phyloP scores from a whole-genome alignment of 2,888 invertebrate genomes.

The Parnassius smintheus region DNA sequence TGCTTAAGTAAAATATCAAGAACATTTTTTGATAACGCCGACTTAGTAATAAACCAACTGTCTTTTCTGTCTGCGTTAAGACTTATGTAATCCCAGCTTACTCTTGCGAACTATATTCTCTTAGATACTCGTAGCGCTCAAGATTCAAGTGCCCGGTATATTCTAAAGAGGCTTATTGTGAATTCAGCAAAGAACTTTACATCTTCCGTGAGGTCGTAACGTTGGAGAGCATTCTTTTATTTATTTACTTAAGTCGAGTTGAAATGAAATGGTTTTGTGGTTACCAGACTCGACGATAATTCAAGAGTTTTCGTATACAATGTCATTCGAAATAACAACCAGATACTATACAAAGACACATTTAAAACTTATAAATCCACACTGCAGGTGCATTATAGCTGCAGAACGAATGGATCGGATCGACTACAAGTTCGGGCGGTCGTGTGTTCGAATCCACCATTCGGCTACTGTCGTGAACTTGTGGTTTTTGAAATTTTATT shows the following conservation, averaged over 20 bases:
- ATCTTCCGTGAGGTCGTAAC: constrained; percentile 4
- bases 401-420: no score
- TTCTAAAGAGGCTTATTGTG: constrained; percentile 22
- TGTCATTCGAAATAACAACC: neutral
- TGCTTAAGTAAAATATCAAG: no score
- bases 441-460: no score
- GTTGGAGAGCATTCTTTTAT: constrained; percentile 1
- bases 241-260: constrained; percentile 2
- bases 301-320: neutral
- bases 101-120: constrained; percentile 3
- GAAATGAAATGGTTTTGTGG: neutral
- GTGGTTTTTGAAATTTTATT: no score
- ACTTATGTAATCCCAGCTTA: constrained; percentile 15
- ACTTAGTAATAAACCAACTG: neutral
- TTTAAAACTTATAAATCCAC: no score
- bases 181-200: constrained; percentile 27
- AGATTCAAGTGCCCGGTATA: constrained; percentile 22
- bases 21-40: no score
- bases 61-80: constrained; percentile 8
- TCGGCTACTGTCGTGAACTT: no score
- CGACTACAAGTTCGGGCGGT: no score
- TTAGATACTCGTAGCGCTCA: constrained; percentile 10
- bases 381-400: no score
- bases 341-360: no score
- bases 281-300: constrained; percentile 1